Conservation (phyloP, 2,113 vertebrate species). For the Tachysurus fulvidraco region DNA sequence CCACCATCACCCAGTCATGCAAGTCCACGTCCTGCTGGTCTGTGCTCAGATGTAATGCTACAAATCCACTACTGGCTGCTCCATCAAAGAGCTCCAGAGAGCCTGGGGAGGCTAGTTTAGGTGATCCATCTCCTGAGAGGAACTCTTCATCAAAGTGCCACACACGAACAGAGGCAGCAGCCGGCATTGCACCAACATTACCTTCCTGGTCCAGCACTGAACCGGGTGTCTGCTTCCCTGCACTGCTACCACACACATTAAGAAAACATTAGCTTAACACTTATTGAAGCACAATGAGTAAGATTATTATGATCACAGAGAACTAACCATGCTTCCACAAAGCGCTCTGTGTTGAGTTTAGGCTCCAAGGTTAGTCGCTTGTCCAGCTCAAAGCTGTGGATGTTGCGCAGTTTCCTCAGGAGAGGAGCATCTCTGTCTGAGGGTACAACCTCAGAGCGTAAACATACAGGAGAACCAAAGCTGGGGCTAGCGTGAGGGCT, state of each 20-base stretch:
- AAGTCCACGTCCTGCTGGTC: slow-evolving; percentile 90
- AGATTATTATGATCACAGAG: not conserved
- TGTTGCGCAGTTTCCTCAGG: slow-evolving; percentile 89
- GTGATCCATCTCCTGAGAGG: slow-evolving; percentile 76
- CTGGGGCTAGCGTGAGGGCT: slow-evolving; percentile 80
- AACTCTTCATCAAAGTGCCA: slow-evolving; percentile 96
- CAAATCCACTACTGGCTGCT: slow-evolving; percentile 86
- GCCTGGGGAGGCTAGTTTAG: slow-evolving; percentile 81
- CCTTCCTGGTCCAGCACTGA: slow-evolving; percentile 66
- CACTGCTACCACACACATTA: slow-evolving; percentile 63
- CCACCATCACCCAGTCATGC: slow-evolving; percentile 95
- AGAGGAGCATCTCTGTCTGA: slow-evolving; percentile 85
- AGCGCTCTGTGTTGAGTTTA: slow-evolving; percentile 87
- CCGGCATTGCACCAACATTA: slow-evolving; percentile 69
- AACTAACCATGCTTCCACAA: slow-evolving; percentile 84
- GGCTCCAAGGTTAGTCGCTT: slow-evolving; percentile 84
- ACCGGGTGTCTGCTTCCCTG: slow-evolving; percentile 78
- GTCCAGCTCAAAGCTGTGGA: slow-evolving; percentile 95
- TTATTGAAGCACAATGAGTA: not conserved
- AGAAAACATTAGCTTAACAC: slow-evolving; percentile 22
- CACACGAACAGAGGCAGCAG: slow-evolving; percentile 73
- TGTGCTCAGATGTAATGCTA: slow-evolving; percentile 92
- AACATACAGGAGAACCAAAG: slow-evolving; percentile 85
- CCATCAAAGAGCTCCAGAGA: slow-evolving; percentile 86
- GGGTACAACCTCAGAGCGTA: slow-evolving; percentile 81